phyloP scores from a whole-genome alignment of 2,888 invertebrate species.

The Hirudinaria manillensis region DNA sequence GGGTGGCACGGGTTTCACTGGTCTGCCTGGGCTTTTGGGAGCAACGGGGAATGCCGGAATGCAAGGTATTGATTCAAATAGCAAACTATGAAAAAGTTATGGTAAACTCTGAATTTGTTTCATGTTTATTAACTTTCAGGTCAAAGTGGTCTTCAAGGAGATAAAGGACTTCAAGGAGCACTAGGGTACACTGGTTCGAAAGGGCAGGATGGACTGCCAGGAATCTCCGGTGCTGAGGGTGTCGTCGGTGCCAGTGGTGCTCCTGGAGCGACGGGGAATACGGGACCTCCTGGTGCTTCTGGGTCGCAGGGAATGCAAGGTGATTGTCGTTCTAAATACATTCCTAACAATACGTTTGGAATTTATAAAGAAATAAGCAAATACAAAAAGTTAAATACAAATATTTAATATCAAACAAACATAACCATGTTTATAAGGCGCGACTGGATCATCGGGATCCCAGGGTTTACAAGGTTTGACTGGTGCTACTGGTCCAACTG shows the following conservation, averaged over 20 bases:
- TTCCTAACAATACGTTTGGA: too few relatives aligned
- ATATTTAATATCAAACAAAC: too few relatives aligned
- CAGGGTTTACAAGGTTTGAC: conserved; percentile 15
- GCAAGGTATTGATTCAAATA: too few relatives aligned
- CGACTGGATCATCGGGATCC: not conserved
- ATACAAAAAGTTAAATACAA: too few relatives aligned
- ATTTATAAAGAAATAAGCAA: too few relatives aligned
- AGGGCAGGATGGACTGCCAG: conserved; percentile 4
- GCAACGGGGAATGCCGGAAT: not conserved
- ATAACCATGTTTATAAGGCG: not conserved
- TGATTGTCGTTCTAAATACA: not conserved
- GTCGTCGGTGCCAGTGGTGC: not conserved
- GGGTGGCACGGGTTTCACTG: conserved; percentile 10
- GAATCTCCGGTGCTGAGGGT: conserved; percentile 4
- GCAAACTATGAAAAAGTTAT: too few relatives aligned
- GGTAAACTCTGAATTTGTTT: too few relatives aligned
- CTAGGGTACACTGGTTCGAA: conserved; percentile 8
- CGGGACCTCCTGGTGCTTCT: conserved; percentile 2
- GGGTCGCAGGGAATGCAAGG: not conserved
- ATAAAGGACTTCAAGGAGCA: conserved; percentile 6
- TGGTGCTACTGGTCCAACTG: not conserved
- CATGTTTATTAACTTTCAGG: too few relatives aligned
- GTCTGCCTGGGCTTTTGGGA: conserved; percentile 16
- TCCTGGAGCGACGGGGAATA: not conserved
- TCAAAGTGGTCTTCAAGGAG: conserved; percentile 5